A percentile compares a stretch with the other conserved stretches of the same genome.
Conservation (phyloP, 2,113 vertebrate species). For the Alligator sinensis region DNA sequence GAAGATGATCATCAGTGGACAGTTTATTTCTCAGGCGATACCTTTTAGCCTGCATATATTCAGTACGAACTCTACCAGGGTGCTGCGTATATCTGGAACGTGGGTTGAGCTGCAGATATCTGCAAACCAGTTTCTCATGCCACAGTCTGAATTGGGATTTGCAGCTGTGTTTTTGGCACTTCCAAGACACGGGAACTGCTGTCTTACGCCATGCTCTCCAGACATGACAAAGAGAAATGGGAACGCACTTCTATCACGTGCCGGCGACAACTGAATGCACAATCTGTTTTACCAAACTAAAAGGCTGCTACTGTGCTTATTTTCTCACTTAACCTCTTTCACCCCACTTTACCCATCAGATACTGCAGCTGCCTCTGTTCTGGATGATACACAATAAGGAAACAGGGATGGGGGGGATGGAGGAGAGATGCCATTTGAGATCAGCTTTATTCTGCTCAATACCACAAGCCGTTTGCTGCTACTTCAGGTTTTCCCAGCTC, state of each 20-base stretch:
- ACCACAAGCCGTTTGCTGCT: background rate
- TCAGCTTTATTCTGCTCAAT: background rate
- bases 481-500: slow-evolving; percentile 23
- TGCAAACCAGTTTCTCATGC: background rate
- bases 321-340: slow-evolving; percentile 50
- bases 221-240: background rate
- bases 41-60: background rate
- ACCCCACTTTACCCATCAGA: slow-evolving; percentile 33
- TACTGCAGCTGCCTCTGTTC: background rate
- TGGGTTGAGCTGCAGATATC: rapidly evolving
- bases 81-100: background rate
- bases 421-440: background rate
- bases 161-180: slow-evolving; percentile 15
- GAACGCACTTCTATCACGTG: background rate
- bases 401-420: background rate
- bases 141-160: background rate
- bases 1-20: rapidly evolving
- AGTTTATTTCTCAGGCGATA: rapidly evolving
- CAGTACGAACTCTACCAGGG: too few species aligned
- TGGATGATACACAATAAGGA: background rate
- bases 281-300: slow-evolving; percentile 30
- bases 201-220: background rate
- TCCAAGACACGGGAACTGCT: background rate
- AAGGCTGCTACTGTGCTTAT: slow-evolving; percentile 35
- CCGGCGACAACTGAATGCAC: slow-evolving; percentile 31